Base-by-base conservation (phyloP, 2,888 invertebrate species). In the Toxonevra muliebris region DNA sequence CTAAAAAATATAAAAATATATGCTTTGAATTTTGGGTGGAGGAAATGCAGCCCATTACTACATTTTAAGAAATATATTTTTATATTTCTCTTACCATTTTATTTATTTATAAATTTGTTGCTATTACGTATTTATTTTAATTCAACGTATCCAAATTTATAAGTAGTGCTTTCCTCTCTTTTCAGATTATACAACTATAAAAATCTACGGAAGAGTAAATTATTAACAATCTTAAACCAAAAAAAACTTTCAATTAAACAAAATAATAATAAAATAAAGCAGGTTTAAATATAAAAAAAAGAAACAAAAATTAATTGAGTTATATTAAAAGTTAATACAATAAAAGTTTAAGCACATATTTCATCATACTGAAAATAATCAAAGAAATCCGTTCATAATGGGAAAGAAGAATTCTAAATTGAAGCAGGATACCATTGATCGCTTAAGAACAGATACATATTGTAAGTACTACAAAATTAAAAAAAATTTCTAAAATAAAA, bases 361-460 rank as follows among this genome's bases (percentile, higher is more conserved):
- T 1, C 40, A 40, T 10, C 9, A 40, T 55, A 15, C n/a, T 4
- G 1, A 61, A 13, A 30, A 40, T 55, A 20, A 19, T n/a, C 15
- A 52, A 54, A 15, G 55, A 40, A 57, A 11, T 58, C 4, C n/a
- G 57, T 10, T 42, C 76, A 76, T 89, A 87, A 97, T 97, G 97
- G 96, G 96, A 82, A 96, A 96, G 90, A 95, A 95, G 87, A 96
- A 95, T 84, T 96, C 96, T 68, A 97, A 97, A 88, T 91, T 97
- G 86, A 96, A 95, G 90, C 93, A 94, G 86, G 96, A 96, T 85
- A 95, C 96, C 79, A 95, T 97, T 84, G 94, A 95, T 86, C 90
- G 94, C 77, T 90, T 97, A 77, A 96, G 95, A 76, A 93, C 91
- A 75, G 95, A 93, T 79, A 97, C 96, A 75, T 97, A 97, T 87